Evolutionary conservation across 2,797 vertebrate species (phyloP).

Genomic region (Sus cebifrons): DNA sequence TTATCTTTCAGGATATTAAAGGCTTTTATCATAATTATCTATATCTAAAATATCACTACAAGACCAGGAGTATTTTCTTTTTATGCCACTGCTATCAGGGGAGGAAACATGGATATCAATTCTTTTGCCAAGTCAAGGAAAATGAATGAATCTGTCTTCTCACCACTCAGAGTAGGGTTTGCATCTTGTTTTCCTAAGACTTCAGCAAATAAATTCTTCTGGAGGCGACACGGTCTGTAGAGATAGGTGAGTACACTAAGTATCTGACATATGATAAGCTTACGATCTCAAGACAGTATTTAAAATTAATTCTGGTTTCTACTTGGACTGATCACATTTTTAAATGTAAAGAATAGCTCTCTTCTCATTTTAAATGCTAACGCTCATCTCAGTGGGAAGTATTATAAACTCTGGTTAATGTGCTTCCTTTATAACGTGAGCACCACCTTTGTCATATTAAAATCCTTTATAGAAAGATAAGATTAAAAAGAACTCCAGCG

Average conservation of each 20-base stretch:
- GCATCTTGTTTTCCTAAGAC: background rate
- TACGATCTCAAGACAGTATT: slow-evolving; percentile 48
- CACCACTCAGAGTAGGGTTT: background rate
- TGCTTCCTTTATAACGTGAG: slow-evolving; percentile 57
- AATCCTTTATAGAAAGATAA: slow-evolving; percentile 75
- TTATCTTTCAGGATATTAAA: background rate
- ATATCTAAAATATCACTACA: background rate
- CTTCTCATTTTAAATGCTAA: slow-evolving; percentile 76
- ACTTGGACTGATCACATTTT: slow-evolving; percentile 44
- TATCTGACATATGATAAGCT: background rate
- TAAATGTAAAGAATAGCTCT: slow-evolving; percentile 54
- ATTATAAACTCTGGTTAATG: slow-evolving; percentile 67
- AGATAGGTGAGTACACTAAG: background rate
- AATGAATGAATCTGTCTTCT: background rate
- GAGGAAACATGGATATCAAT: background rate
- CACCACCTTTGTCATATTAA: slow-evolving; percentile 76
- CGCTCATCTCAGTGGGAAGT: slow-evolving; percentile 59
- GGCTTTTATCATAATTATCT: background rate
- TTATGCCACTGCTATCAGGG: background rate
- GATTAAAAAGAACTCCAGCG: slow-evolving; percentile 81
- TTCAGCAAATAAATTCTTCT: background rate
- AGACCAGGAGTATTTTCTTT: background rate
- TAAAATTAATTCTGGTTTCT: slow-evolving; percentile 66
- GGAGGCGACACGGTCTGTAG: background rate
- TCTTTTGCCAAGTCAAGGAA: background rate